Percentiles rank a stretch among this genome's conserved stretches.
Evolutionary conservation across 2,888 invertebrate species (phyloP).

Genomic region (Hipparchia sbordonii): DNA sequence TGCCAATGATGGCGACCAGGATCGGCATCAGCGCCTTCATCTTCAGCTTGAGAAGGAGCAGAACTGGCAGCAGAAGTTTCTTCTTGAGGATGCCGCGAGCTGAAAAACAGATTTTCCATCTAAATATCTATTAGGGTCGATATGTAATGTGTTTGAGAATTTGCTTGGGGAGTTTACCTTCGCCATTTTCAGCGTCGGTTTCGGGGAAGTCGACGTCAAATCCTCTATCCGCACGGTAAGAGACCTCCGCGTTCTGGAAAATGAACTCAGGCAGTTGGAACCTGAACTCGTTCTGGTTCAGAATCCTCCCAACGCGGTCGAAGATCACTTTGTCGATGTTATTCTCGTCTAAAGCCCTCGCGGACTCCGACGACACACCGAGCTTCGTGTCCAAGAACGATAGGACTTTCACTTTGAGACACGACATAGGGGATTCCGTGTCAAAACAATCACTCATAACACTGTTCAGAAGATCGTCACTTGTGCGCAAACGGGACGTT

Average conservation of each 20-base stretch:
- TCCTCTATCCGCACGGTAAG: constrained; percentile 86
- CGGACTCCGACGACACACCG: constrained; percentile 84
- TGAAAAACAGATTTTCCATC: constrained; percentile 57
- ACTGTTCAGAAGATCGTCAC: constrained; percentile 87
- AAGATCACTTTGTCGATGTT: constrained; percentile 89
- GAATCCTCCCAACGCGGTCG: constrained; percentile 86
- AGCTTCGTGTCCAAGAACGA: constrained; percentile 88
- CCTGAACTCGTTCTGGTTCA: constrained; percentile 89
- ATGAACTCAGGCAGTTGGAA: constrained; percentile 88
- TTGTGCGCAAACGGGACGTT: constrained; percentile 82
- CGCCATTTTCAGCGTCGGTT: constrained; percentile 74
- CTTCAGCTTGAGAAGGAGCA: constrained; percentile 91
- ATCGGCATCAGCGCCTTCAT: constrained; percentile 93
- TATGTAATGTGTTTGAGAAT: neutral
- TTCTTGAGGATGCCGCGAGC: constrained; percentile 92
- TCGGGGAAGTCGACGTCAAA: constrained; percentile 85
- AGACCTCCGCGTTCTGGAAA: constrained; percentile 86
- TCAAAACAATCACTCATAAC: constrained; percentile 89
- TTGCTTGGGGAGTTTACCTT: constrained; percentile 65
- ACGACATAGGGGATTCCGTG: constrained; percentile 85
- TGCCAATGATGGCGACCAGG: constrained; percentile 88
- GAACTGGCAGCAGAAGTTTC: constrained; percentile 90
- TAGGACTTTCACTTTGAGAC: constrained; percentile 90
- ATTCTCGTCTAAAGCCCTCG: constrained; percentile 83
- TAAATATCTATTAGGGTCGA: neutral